Evolutionary conservation across 2,888 invertebrate species (phyloP).

Genomic region (Linnaemya tessellans): DNA sequence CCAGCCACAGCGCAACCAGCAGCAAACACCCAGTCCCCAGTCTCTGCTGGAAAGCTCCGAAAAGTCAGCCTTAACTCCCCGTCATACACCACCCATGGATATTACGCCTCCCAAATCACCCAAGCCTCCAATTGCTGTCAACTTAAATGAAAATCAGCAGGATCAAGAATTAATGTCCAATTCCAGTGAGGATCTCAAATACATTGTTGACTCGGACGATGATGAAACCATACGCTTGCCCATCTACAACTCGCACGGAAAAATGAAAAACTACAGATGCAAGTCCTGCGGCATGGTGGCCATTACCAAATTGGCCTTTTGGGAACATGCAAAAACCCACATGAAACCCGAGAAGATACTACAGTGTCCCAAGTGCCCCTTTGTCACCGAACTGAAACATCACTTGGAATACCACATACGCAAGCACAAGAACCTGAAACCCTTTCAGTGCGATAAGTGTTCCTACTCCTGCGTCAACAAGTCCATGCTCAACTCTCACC

Average conservation of each 20-base stretch:
- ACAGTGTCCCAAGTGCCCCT: constrained; percentile 95
- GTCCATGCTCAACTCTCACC: constrained; percentile 99
- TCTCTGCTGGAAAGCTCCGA: constrained; percentile 73
- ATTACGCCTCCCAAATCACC: constrained; percentile 83
- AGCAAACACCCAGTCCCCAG: constrained; percentile 76
- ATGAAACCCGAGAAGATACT: constrained; percentile 96
- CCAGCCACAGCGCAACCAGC: constrained; percentile 66
- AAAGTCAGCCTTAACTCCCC: constrained; percentile 79
- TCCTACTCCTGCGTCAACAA: constrained; percentile 97
- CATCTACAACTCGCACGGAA: constrained; percentile 86
- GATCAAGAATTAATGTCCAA: constrained; percentile 82
- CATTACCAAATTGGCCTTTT: constrained; percentile 94
- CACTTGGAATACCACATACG: constrained; percentile 98
- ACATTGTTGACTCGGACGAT: constrained; percentile 80
- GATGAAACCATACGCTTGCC: constrained; percentile 84
- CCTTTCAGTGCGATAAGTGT: constrained; percentile 96
- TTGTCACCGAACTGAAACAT: constrained; percentile 99
- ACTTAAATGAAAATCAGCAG: constrained; percentile 74
- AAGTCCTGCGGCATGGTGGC: constrained; percentile 95
- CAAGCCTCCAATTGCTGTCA: constrained; percentile 57
- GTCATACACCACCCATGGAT: constrained; percentile 83
- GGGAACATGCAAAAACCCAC: constrained; percentile 95
- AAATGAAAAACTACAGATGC: constrained; percentile 95
- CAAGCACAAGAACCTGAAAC: constrained; percentile 97
- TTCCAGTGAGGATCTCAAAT: constrained; percentile 81